Conservation (phyloP, 2,113 vertebrate genomes). For the Dicaeum eximium region DNA sequence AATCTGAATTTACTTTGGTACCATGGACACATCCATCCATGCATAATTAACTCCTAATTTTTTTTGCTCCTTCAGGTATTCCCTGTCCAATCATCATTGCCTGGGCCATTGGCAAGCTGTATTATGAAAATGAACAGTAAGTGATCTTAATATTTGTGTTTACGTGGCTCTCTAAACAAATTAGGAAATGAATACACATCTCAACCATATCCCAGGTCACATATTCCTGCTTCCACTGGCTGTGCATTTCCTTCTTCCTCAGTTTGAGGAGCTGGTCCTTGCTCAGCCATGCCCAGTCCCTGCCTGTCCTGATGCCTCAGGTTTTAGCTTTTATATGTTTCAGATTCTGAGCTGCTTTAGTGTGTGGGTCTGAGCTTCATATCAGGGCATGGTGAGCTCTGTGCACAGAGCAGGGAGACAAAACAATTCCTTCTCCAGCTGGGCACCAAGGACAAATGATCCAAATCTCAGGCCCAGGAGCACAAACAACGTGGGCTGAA, state of each 20-base stretch:
- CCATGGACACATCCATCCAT: neutral
- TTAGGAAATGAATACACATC: neutral
- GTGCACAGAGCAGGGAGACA: too few relatives aligned
- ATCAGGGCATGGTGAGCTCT: too few relatives aligned
- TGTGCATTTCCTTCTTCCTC: neutral
- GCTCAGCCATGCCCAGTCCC: neutral
- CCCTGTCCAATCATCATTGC: slow-evolving; percentile 89
- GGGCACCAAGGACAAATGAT: too few relatives aligned
- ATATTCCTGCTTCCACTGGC: neutral
- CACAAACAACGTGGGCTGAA: too few relatives aligned
- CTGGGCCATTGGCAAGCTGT: slow-evolving; percentile 89
- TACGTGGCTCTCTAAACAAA: neutral
- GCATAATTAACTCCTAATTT: neutral
- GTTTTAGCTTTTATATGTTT: too few relatives aligned
- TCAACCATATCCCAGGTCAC: neutral
- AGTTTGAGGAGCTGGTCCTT: neutral
- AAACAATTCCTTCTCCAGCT: too few relatives aligned
- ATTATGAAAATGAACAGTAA: slow-evolving; percentile 93
- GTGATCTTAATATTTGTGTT: slow-evolving; percentile 37
- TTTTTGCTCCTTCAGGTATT: slow-evolving; percentile 76
- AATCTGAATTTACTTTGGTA: neutral
- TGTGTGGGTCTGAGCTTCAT: too few relatives aligned
- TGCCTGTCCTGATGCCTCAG: neutral
- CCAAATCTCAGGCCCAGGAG: too few relatives aligned
- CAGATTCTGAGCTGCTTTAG: too few relatives aligned